phyloP scores from a whole-genome alignment of 1,140 invertebrate genomes.

The Papilio polytes region DNA sequence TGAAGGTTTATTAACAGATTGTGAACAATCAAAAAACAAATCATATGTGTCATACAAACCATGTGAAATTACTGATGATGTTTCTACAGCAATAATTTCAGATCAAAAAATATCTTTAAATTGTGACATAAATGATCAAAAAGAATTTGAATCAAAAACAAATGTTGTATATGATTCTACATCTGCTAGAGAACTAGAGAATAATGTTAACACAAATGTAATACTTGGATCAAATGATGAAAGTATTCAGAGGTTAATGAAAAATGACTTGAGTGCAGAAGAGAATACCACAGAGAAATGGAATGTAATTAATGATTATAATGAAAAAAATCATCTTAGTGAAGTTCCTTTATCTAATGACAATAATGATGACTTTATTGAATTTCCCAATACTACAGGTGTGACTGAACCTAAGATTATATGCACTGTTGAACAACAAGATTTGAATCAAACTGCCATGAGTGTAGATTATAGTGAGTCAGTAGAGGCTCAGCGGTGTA shows the following conservation, averaged over 20 bases:
- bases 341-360: slow-evolving; percentile 67
- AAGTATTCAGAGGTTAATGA: neutral
- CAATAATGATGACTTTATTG: slow-evolving; percentile 51
- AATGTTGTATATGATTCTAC: neutral
- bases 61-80: neutral
- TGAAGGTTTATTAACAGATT: neutral
- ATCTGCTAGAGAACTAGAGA: neutral
- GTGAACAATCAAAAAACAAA: neutral
- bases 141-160: neutral
- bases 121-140: neutral
- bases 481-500: neutral
- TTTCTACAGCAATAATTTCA: neutral
- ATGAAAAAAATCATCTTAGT: slow-evolving; percentile 43
- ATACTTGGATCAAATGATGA: neutral
- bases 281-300: neutral
- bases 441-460: slow-evolving; percentile 1
- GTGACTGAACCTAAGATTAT: neutral
- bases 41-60: neutral
- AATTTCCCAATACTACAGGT: neutral
- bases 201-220: neutral
- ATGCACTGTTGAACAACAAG: neutral
- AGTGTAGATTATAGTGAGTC: slow-evolving; percentile 7
- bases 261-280: neutral
- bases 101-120: neutral
- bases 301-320: slow-evolving; percentile 7